These are phyloP conservation scores for Elanoides forficatus DNA, from an alignment of 2,113 vertebrate species.

Conservation along the genomic window DNA sequence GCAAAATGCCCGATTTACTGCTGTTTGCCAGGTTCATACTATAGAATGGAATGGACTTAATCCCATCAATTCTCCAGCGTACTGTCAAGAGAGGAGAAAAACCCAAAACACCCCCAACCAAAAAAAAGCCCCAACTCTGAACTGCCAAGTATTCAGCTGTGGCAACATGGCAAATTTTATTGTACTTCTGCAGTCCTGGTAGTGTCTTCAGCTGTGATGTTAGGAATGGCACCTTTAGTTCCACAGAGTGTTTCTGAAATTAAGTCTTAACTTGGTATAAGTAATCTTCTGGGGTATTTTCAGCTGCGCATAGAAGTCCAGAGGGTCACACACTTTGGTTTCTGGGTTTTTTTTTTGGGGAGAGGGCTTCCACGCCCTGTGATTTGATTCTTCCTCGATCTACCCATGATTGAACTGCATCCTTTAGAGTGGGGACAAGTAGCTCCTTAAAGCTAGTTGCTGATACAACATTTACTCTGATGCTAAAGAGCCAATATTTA, in stretches of 20 bases:
- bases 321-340: neutral
- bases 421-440: neutral
- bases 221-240: neutral
- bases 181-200: neutral
- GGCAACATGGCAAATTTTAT: neutral
- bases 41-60: neutral
- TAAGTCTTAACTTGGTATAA: neutral
- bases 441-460: neutral
- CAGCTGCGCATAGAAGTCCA: neutral
- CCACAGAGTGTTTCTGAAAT: neutral
- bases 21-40: neutral
- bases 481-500: neutral
- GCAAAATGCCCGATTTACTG: neutral
- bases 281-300: neutral
- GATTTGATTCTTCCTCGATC: neutral
- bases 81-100: neutral
- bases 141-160: neutral
- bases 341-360: neutral
- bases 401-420: neutral
- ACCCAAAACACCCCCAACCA: too few species aligned
- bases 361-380: rapidly evolving
- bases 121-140: neutral
- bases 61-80: neutral
- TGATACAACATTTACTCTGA: neutral
- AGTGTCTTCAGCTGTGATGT: neutral